These are phyloP conservation scores for Microcebus ravelobensis DNA, from an alignment of 2,113 vertebrate species.

Conservation along the genomic window DNA sequence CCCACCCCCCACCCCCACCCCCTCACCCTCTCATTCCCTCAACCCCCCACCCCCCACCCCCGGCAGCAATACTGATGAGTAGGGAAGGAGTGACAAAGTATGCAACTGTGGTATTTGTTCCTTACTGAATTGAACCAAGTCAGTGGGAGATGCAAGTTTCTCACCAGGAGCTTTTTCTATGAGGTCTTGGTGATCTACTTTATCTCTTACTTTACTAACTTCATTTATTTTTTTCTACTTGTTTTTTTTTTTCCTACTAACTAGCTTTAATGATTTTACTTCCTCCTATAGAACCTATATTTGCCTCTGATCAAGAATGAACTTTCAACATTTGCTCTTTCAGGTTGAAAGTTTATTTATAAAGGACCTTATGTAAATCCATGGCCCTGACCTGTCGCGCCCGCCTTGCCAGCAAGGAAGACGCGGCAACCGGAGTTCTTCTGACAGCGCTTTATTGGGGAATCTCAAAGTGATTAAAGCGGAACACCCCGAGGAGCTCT, in stretches of 20 bases:
- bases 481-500: no score
- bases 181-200: not conserved
- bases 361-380: not conserved
- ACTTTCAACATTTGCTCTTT: not conserved
- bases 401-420: no score
- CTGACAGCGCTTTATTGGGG: no score
- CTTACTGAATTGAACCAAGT: not conserved
- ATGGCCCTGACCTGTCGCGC: not conserved
- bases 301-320: not conserved
- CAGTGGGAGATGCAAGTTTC: not conserved
- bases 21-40: no score
- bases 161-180: not conserved
- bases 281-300: not conserved
- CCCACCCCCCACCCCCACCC: no score
- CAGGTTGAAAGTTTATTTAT: not conserved
- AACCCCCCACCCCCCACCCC: no score
- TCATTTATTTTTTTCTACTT: not conserved
- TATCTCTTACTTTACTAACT: not conserved
- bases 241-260: not conserved
- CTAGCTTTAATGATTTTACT: not conserved
- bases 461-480: no score
- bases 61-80: no score
- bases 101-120: not conserved
- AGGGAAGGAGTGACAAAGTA: not conserved
- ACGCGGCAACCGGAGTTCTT: no score